Evolutionary conservation across 2,797 vertebrate genomes (phyloP), one percentile per base, ranked within the genome.

Genomic region (Threskiornis aethiopicus): DNA sequence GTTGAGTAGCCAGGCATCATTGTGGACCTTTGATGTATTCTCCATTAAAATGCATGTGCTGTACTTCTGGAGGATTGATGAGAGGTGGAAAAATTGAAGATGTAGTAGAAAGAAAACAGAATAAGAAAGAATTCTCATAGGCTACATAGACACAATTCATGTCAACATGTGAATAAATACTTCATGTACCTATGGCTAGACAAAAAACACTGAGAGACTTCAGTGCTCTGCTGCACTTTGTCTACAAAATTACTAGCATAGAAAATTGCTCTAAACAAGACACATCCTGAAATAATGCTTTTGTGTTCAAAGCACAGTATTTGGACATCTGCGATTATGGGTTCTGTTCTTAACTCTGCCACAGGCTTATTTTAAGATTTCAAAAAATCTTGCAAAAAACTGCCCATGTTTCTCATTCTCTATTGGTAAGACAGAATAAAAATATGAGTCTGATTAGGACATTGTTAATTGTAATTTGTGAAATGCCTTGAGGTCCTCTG

Each of bases 81-180:
- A 95, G 86, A 96, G 61, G 65, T 93, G 89, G 94, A 97, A 97
- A 97, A 97, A 97, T 95, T 96, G 92, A 96, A 97, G 96, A 95
- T 11, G 0, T 78, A 69, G 89, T 77, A 79, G 92, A 93, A 96
- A 83, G 77, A 94, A 96, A 95, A 89, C 91, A 78, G 88, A 95
- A 65, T 81, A 92, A 96, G 88, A 94, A 93, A 81, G 91, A 96
- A 92, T 95, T 93, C 93, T 96, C 72, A 81, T 81, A 96, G 93
- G 87, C 84, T 92, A 55, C 66, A 67, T 72, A 81, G 93, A 72
- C 93, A 95, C 76, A 92, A 89, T 89, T 95, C 87, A 89, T 86
- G 93, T 96, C 97, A 95, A 87, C 87, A 49, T 54, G 69, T 93
- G 92, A 96, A 96, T 95, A 95, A 97, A 96, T 97, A 91, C 95